Conservation (phyloP, 1,140 invertebrate genomes). For the Maniola jurtina region DNA sequence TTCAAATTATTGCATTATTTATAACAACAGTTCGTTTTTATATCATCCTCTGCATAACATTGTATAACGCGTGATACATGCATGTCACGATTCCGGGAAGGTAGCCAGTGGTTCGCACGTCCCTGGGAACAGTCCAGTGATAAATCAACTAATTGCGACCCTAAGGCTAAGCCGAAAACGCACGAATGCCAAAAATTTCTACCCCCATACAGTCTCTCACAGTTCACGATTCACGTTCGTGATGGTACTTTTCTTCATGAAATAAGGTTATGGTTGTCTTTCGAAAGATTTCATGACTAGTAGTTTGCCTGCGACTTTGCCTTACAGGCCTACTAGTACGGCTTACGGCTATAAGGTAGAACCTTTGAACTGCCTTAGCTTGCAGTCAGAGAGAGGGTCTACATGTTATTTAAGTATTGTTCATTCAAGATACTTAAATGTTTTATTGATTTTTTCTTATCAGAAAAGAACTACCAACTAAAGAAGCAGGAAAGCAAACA, state of each 20-base stretch:
- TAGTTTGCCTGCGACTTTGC: background rate
- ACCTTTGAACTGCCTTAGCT: no score
- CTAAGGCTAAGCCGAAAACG: slow-evolving; percentile 10
- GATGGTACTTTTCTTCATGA: background rate
- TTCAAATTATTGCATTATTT: no score
- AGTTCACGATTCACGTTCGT: background rate
- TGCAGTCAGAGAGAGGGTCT: no score
- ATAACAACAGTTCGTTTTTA: background rate
- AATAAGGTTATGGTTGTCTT: background rate
- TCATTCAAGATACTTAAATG: no score
- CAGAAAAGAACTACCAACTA: no score
- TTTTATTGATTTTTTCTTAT: no score
- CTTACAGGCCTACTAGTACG: background rate
- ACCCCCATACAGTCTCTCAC: background rate
- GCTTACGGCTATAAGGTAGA: no score
- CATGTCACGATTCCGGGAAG: slow-evolving; percentile 7
- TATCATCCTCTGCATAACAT: background rate
- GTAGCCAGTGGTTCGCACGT: slow-evolving; percentile 12
- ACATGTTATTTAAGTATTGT: no score
- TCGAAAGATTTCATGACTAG: background rate
- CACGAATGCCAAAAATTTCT: slow-evolving; percentile 4
- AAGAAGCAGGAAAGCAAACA: no score
- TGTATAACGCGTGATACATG: background rate
- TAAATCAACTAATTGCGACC: slow-evolving; percentile 11
- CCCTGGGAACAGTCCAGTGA: slow-evolving; percentile 12